These are phyloP conservation scores for Cosmia pyralina DNA, from an alignment of 2,888 invertebrate genomes.

Conservation along the genomic window DNA sequence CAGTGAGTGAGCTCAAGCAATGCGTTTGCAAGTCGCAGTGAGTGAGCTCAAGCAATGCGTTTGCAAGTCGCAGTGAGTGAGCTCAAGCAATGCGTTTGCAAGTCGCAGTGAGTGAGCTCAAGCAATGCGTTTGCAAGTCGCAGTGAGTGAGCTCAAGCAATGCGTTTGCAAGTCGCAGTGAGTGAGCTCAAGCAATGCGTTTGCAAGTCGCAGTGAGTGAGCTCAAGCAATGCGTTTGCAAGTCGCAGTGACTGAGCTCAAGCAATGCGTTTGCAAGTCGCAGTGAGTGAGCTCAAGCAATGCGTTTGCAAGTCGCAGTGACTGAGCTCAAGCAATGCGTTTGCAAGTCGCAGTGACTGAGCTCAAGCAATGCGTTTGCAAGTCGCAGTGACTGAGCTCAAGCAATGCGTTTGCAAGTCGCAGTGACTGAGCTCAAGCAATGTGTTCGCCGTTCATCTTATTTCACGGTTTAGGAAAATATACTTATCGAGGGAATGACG, in stretches of 20 bases:
- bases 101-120: too few species aligned
- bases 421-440: conserved; percentile 5
- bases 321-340: conserved; percentile 1
- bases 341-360: too few species aligned
- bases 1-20: conserved; percentile 5
- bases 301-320: too few species aligned
- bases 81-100: conserved; percentile 1
- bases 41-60: conserved; percentile 1
- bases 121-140: conserved; percentile 4
- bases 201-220: too few species aligned
- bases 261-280: conserved; percentile 4
- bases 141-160: conserved; percentile 5
- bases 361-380: conserved; percentile 1
- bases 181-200: conserved; percentile 1
- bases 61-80: too few species aligned
- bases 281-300: conserved; percentile 5
- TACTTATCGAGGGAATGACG: background rate
- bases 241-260: too few species aligned
- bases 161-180: too few species aligned
- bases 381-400: too few species aligned
- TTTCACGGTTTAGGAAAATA: conserved; percentile 11
- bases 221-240: conserved; percentile 1
- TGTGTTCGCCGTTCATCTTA: conserved; percentile 10
- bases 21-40: too few species aligned
- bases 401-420: conserved; percentile 4